Percentiles rank a stretch among this genome's conserved stretches.
Conservation (phyloP, 2,888 invertebrate species). For the Tachina fera region DNA sequence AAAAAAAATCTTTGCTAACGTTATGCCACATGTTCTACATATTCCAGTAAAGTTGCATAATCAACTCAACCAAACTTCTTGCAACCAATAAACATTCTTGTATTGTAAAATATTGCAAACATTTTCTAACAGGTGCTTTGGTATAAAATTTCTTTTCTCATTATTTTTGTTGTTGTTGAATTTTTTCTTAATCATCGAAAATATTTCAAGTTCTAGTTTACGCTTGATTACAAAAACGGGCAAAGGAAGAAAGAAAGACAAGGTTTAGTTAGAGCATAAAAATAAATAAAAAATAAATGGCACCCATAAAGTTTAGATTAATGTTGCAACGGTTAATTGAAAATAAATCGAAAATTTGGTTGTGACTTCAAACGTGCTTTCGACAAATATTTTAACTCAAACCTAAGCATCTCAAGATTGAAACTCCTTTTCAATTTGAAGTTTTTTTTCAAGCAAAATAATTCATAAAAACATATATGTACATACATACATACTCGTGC, state of each 20-base stretch:
- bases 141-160: slow-evolving; percentile 30
- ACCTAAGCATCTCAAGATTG: background rate
- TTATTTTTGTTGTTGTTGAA: background rate
- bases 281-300: slow-evolving; percentile 28
- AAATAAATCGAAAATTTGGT: slow-evolving; percentile 65
- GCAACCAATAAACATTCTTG: slow-evolving; percentile 44
- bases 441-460: slow-evolving; percentile 9
- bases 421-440: background rate
- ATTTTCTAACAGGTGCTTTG: slow-evolving; percentile 54
- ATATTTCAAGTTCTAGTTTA: slow-evolving; percentile 69
- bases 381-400: background rate
- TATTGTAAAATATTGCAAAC: slow-evolving; percentile 11
- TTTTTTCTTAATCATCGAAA: slow-evolving; percentile 35
- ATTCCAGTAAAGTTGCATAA: slow-evolving; percentile 61
- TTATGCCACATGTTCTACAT: slow-evolving; percentile 61
- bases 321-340: slow-evolving; percentile 66
- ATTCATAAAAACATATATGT: background rate
- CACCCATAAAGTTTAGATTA: slow-evolving; percentile 49
- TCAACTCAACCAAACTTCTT: slow-evolving; percentile 30
- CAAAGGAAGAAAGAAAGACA: slow-evolving; percentile 13
- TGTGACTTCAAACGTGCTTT: slow-evolving; percentile 38
- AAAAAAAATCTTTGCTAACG: slow-evolving; percentile 38
- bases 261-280: slow-evolving; percentile 19
- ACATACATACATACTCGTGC: background rate
- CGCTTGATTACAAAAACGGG: slow-evolving; percentile 49